Evolutionary conservation across 2,113 vertebrate genomes (phyloP).

Genomic region (Rana temporaria): DNA sequence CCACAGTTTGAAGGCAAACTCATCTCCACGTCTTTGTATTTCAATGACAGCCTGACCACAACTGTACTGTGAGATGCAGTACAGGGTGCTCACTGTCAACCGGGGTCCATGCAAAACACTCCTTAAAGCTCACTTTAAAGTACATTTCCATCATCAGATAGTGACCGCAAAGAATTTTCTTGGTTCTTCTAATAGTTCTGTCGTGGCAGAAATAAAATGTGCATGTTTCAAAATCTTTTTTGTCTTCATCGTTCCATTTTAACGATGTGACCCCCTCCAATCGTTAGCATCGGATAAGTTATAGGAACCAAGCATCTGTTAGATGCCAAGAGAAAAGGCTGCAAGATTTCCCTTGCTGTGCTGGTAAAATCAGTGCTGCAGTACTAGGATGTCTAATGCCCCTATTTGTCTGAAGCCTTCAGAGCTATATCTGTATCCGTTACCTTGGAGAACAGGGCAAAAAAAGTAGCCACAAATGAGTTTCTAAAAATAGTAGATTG

Average conservation of each 20-base stretch:
- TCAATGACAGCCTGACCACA: neutral
- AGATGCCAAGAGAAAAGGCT: neutral
- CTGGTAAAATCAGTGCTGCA: conserved; percentile 1
- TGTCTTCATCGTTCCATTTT: neutral
- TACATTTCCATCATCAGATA: conserved; percentile 12
- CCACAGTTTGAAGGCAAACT: conserved; percentile 74
- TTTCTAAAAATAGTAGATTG: conserved; percentile 26
- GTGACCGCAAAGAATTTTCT: no score
- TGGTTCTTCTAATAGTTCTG: no score
- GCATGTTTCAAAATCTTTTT: neutral
- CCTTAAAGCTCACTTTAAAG: neutral
- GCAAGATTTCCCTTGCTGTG: neutral
- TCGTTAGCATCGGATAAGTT: neutral
- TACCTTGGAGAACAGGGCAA: conserved; percentile 19
- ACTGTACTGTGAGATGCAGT: neutral
- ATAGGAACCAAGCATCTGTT: neutral
- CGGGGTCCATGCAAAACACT: neutral
- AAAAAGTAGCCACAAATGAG: conserved; percentile 11
- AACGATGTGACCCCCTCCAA: neutral
- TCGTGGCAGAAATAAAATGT: neutral
- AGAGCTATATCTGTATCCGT: neutral
- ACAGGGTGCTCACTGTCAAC: neutral
- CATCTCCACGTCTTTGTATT: conserved; percentile 61
- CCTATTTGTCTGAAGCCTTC: neutral
- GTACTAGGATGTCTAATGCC: neutral